phyloP scores from a whole-genome alignment of 2,888 invertebrate species.

The Molanna angustata region DNA sequence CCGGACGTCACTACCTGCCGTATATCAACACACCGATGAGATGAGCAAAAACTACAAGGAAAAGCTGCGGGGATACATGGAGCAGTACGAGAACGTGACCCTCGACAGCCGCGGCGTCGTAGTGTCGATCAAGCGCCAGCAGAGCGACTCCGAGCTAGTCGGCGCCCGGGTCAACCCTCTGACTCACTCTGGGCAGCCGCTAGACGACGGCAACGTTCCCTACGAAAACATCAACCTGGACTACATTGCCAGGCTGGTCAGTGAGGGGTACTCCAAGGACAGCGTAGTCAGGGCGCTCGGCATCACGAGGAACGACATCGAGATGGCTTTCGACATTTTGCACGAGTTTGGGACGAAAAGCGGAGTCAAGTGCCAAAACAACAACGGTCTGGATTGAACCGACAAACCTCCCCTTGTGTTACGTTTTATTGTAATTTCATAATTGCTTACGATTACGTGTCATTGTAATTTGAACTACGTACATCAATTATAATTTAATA shows the following conservation, averaged over 20 bases:
- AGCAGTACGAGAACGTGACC: slow-evolving; percentile 47
- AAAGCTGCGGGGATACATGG: slow-evolving; percentile 4
- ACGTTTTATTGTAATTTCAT: too few relatives aligned
- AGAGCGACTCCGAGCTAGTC: slow-evolving; percentile 5
- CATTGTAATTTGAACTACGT: too few relatives aligned
- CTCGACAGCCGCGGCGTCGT: slow-evolving; percentile 39
- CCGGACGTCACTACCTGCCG: slow-evolving; percentile 2
- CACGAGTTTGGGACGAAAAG: slow-evolving; percentile 80
- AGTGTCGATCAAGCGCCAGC: slow-evolving; percentile 27
- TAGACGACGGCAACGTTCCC: slow-evolving; percentile 54
- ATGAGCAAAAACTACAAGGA: slow-evolving; percentile 5
- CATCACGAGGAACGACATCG: slow-evolving; percentile 89
- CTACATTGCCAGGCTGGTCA: slow-evolving; percentile 83
- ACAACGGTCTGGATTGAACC: slow-evolving; percentile 26
- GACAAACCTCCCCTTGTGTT: too few relatives aligned
- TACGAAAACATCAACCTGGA: slow-evolving; percentile 91
- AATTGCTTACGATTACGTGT: too few relatives aligned
- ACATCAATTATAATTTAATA: too few relatives aligned
- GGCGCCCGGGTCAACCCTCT: slow-evolving; percentile 44
- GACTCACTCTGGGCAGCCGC: slow-evolving; percentile 51
- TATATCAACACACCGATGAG: not conserved
- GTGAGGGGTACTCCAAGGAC: slow-evolving; percentile 87
- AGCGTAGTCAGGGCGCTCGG: slow-evolving; percentile 89
- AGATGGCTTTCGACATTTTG: slow-evolving; percentile 94
- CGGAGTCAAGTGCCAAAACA: slow-evolving; percentile 31